Base-by-base conservation (phyloP, 2,888 invertebrate genomes). In the Melangyna quadrimaculata region DNA sequence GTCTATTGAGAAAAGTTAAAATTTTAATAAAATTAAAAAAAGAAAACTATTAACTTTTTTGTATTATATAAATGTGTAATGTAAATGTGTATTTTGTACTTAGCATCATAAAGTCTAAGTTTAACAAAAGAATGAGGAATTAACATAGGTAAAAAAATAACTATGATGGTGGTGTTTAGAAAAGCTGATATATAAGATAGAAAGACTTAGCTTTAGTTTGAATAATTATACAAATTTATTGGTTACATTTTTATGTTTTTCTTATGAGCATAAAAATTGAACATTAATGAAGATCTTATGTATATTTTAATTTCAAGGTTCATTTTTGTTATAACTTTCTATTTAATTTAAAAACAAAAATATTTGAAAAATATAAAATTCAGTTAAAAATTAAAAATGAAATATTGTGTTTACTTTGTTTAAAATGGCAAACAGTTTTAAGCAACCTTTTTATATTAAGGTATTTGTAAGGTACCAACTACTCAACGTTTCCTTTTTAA, bases 61-160 rank as follows among this genome's bases (percentile, higher is more conserved):
- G 71, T 84, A 84, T 80, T 69, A 69, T 69, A 69, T 84, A 84
- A 75, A 80, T 84, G 75, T 84, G 75, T 84, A 84, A 80, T 84
- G 75, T 84, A 84, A 80, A 84, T 84, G 84, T 84, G 84, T 84
- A 77, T 84, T 84, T 84, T 84, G 80, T 84, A 84, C 80, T 84
- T 80, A 80, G 80, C 69, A 29, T 45, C 75, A 45, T 72, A 71
- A 75, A 82, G 40, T 82, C 77, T 82, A 82, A 67, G 77, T 82
- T 82, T 67, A 67, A 67, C 67, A 51, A 35, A 17, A 37, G 72
- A 37, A 48, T 70, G 59, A 72, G 27, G 43, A 45, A 35, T 40
- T 73, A 67, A 48, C 57, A 32, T 69, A 55, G 75, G 40, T 51
- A 57, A 65, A 14, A 22, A 63, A 45, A 27, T 22, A 51, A 67